Conservation (phyloP, 92 coral and sea anemone genomes). For the Zoanthus sansibaricus region DNA sequence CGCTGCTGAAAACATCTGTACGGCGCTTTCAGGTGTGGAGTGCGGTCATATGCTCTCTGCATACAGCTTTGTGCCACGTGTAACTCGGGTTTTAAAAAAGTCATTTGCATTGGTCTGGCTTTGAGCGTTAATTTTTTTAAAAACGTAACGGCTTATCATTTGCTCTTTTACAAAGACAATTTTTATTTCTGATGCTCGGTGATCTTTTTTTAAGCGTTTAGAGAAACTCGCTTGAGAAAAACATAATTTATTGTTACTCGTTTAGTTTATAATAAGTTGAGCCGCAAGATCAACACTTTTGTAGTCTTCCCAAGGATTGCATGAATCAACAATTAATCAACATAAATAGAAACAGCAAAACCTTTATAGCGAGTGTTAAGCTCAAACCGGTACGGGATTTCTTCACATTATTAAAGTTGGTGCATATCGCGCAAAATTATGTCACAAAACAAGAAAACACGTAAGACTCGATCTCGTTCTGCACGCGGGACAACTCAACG, state of each 20-base stretch:
- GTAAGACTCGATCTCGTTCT: conserved; percentile 79
- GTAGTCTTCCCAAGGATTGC: neutral
- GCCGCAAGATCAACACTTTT: neutral
- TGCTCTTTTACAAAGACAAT: neutral
- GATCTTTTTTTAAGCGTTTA: neutral
- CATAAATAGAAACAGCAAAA: neutral
- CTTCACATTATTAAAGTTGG: neutral
- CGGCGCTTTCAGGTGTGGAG: neutral
- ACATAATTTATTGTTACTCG: neutral
- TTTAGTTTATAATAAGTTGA: conserved; percentile 5
- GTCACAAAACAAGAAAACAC: conserved; percentile 59
- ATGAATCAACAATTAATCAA: neutral
- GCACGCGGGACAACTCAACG: conserved; percentile 75
- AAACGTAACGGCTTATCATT: neutral
- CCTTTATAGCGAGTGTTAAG: neutral
- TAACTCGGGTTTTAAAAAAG: neutral
- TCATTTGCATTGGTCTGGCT: neutral
- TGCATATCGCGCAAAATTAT: conserved; percentile 17
- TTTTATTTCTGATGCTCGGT: conserved; percentile 26
- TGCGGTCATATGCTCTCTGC: neutral
- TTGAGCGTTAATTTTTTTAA: conserved; percentile 7
- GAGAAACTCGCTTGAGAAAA: neutral
- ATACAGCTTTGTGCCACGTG: conserved; percentile 27
- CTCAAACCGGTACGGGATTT: neutral
- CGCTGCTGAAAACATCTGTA: conserved; percentile 6